Conservation (phyloP, 37 sponge, comb jelly and placozoan genomes). For the Crambe crambe region DNA sequence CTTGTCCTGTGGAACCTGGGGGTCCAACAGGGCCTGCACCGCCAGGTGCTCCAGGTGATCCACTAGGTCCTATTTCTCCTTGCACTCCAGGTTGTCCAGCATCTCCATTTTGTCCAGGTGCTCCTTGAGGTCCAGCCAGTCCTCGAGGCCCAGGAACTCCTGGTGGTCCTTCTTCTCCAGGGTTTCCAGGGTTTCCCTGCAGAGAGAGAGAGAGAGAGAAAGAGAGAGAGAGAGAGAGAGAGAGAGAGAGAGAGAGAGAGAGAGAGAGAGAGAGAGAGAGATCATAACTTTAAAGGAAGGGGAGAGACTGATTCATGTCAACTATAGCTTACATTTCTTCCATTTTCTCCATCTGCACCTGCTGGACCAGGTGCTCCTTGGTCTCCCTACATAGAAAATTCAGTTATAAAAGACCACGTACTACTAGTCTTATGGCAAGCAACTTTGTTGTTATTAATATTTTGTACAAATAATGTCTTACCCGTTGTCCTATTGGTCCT, state of each 20-base stretch:
- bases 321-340: slow-evolving; percentile 22
- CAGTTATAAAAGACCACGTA: neutral
- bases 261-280: too few relatives aligned
- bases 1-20: slow-evolving; percentile 36
- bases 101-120: slow-evolving; percentile 17
- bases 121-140: slow-evolving; percentile 2
- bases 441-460: too few relatives aligned
- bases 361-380: slow-evolving; percentile 8
- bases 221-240: too few relatives aligned
- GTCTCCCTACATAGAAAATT: neutral
- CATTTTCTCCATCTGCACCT: slow-evolving; percentile 3
- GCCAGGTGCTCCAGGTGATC: slow-evolving; percentile 13
- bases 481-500: slow-evolving; percentile 24
- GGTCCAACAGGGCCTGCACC: slow-evolving; percentile 19
- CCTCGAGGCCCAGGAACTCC: slow-evolving; percentile 23
- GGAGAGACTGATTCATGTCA: too few relatives aligned
- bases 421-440: too few relatives aligned
- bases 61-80: neutral
- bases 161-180: slow-evolving; percentile 19
- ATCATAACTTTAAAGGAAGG: too few relatives aligned
- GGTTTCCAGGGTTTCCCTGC: neutral
- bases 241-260: too few relatives aligned
- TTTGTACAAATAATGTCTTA: too few relatives aligned
- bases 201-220: neutral
- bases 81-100: slow-evolving; percentile 31